Base-by-base conservation (phyloP, 2,888 invertebrate genomes). In the Drosophila dives region DNA sequence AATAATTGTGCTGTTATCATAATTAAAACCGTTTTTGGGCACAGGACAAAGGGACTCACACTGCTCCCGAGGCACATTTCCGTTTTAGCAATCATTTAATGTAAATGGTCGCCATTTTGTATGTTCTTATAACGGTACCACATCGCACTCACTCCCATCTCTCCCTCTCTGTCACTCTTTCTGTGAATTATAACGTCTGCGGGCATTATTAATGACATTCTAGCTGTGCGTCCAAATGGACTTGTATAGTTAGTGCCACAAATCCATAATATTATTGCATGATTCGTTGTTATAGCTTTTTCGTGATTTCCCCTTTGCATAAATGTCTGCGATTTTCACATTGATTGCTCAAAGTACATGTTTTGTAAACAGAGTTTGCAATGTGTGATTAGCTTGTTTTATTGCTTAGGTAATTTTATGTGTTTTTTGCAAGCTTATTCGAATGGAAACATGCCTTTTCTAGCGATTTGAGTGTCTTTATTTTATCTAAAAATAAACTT, bases 1-100 rank as follows among this genome's bases (percentile, higher is more conserved):
- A 90, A 90, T 90, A 90, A 90, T 90, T 90, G 91, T 90, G 89
- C 83, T 90, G 90, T 90, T 90, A 90, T 91, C 91, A 90, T 90
- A 90, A 90, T 90, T 90, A 90, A 91, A 90, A 91, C 53, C 86
- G 81, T 89, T 89, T 89, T 87, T 87, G 89, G 86, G 72, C 85
- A 67, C 77, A 71, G 64, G 42, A 69, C 65, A 69, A 58, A 60
- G 6, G 29, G 51, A n/a, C 50, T n/a, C 29, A 50, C 50, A 73
- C 84, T 15, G 36, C 54, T 3, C n/a, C 50, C 34, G 51, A 55
- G 59, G 56, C 38, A 55, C 64, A 72, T 70, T 87, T 69, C 75
- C 69, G 83, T 80, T 87, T 84, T 82, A 74, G 89, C 87, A 89
- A 89, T 87, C 89, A 86, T 89, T 86, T 86, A 86, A 86, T 86